These are phyloP conservation scores for Eudasyphora cyanicolor DNA, from an alignment of 2,888 invertebrate species.

Conservation along the genomic window DNA sequence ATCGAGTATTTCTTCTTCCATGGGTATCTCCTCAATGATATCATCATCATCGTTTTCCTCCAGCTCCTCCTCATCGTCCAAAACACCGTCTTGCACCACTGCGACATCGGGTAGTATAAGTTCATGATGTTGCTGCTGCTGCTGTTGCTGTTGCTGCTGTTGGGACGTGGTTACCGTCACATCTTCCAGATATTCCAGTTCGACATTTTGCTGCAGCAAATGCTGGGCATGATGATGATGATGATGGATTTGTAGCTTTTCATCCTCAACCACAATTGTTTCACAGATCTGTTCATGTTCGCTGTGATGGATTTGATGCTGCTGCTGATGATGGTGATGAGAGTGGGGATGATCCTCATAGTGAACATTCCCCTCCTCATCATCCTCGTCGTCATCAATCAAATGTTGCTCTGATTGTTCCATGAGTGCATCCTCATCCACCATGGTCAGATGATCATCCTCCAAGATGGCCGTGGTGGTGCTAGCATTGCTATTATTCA, in stretches of 20 bases:
- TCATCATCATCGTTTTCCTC: constrained; percentile 73
- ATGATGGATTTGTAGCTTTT: constrained; percentile 68
- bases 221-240: constrained; percentile 52
- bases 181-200: constrained; percentile 77
- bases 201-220: constrained; percentile 67
- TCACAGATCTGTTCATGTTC: constrained; percentile 74
- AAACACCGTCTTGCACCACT: constrained; percentile 69
- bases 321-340: background rate
- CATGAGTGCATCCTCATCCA: constrained; percentile 70
- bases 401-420: constrained; percentile 74
- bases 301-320: constrained; percentile 67
- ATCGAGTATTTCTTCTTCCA: constrained; percentile 76
- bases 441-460: constrained; percentile 69
- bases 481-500: constrained; percentile 63
- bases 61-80: constrained; percentile 68
- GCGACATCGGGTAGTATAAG: constrained; percentile 64
- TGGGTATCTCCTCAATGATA: constrained; percentile 76
- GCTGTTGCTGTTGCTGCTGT: constrained; percentile 61
- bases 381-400: constrained; percentile 75
- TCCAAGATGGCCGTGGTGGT: constrained; percentile 63
- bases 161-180: constrained; percentile 73
- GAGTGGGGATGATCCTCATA: constrained; percentile 63
- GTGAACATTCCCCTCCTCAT: constrained; percentile 67
- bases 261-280: constrained; percentile 76
- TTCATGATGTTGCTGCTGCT: constrained; percentile 68